phyloP scores from a whole-genome alignment of 1,140 invertebrate genomes.

The Bradynema listronoti region DNA sequence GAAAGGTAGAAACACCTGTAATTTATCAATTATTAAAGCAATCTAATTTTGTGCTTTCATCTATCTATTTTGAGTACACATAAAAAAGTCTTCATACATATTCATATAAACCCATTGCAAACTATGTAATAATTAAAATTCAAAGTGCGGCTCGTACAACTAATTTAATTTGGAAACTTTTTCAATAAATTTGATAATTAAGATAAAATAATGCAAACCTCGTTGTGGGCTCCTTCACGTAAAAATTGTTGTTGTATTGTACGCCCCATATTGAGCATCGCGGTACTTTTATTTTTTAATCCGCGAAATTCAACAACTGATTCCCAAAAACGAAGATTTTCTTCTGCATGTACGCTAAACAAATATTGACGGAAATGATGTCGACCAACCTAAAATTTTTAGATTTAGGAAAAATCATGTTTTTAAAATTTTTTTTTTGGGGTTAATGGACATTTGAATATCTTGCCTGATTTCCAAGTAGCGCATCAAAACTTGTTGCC shows the following conservation, averaged over 20 bases:
- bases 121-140: too few species aligned
- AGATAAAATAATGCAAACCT: too few species aligned
- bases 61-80: too few species aligned
- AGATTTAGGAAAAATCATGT: background rate
- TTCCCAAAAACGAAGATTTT: conserved; percentile 57
- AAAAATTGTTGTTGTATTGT: conserved; percentile 51
- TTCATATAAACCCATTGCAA: too few species aligned
- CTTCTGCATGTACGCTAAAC: conserved; percentile 54
- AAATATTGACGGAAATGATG: conserved; percentile 56
- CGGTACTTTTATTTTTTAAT: conserved; percentile 44
- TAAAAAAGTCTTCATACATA: too few species aligned
- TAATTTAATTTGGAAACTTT: too few species aligned
- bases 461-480: conserved; percentile 53
- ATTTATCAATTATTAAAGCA: conserved; percentile 1
- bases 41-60: background rate
- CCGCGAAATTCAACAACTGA: conserved; percentile 44
- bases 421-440: background rate
- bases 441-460: background rate
- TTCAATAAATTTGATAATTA: too few species aligned
- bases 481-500: conserved; percentile 49
- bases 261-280: conserved; percentile 54
- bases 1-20: conserved; percentile 54
- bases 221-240: conserved; percentile 52
- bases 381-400: conserved; percentile 44
- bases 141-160: too few species aligned